Evolutionary conservation across 2,888 invertebrate species (phyloP).

Genomic region (Cryptosula pallasiana): DNA sequence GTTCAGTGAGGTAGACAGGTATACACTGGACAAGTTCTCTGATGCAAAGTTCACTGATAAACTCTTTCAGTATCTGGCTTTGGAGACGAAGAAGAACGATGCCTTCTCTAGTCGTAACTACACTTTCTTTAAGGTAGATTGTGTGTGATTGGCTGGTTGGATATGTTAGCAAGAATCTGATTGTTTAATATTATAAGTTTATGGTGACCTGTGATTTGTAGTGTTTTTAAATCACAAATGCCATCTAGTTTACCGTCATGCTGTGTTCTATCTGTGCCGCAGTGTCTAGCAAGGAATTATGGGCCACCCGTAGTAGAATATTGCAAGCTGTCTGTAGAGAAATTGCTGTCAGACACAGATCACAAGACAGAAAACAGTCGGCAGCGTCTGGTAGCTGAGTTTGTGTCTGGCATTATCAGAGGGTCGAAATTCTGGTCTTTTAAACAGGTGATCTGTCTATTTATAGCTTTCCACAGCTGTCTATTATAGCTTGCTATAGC

Average conservation of each 20-base stretch:
- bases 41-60: conserved; percentile 65
- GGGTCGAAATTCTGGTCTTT: conserved; percentile 78
- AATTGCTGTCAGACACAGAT: conserved; percentile 58
- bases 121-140: conserved; percentile 71
- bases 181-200: too few species aligned
- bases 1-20: conserved; percentile 62
- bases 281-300: conserved; percentile 70
- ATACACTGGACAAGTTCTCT: conserved; percentile 65
- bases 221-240: too few species aligned
- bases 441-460: too few species aligned
- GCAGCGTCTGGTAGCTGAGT: conserved; percentile 78
- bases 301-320: conserved; percentile 63
- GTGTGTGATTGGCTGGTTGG: too few species aligned
- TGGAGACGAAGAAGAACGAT: conserved; percentile 81
- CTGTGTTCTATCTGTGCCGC: conserved; percentile 28
- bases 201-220: too few species aligned
- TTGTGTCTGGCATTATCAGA: conserved; percentile 70
- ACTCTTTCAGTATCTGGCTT: conserved; percentile 67
- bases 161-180: too few species aligned
- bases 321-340: conserved; percentile 64
- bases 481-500: too few species aligned
- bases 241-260: background rate
- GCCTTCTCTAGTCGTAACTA: conserved; percentile 68
- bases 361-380: conserved; percentile 67
- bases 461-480: too few species aligned